These are phyloP conservation scores for Muscicapa striata DNA, from an alignment of 2,797 vertebrate species.

Conservation along the genomic window DNA sequence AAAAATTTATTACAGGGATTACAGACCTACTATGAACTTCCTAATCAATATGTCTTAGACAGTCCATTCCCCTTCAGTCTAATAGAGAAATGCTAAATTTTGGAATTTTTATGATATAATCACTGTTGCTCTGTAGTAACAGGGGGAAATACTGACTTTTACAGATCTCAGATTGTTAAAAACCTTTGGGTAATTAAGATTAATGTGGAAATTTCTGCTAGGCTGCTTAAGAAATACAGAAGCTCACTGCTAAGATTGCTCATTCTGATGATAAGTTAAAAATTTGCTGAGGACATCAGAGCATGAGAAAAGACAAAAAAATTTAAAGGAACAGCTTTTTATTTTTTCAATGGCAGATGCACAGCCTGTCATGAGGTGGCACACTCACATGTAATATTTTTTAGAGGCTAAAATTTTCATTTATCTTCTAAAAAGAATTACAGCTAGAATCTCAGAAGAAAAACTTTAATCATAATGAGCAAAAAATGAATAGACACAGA, in stretches of 20 bases:
- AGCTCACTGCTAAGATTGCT: not conserved
- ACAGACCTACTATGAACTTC: not conserved
- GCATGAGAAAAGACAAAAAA: not conserved
- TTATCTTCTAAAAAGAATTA: not conserved
- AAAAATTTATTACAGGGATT: not conserved
- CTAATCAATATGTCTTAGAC: not conserved
- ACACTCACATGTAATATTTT: not conserved
- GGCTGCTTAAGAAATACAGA: conserved; percentile 36
- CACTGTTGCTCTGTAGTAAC: not conserved
- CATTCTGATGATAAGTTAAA: conserved; percentile 20
- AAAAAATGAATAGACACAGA: not conserved
- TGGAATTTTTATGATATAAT: not conserved
- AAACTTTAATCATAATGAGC: not conserved
- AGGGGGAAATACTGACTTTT: conserved; percentile 23
- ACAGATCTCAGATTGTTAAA: conserved; percentile 39
- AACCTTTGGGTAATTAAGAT: conserved; percentile 40
- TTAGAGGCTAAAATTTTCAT: not conserved
- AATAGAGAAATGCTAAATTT: not conserved
- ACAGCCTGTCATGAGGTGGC: not conserved
- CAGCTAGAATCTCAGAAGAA: not conserved
- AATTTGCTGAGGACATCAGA: conserved; percentile 28
- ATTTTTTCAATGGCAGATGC: not conserved
- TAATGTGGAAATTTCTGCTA: conserved; percentile 45
- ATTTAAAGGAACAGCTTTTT: not conserved
- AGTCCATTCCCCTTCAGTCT: not conserved